These are phyloP conservation scores for Elysia crispata DNA, from an alignment of 2,888 invertebrate species.

Conservation along the genomic window DNA sequence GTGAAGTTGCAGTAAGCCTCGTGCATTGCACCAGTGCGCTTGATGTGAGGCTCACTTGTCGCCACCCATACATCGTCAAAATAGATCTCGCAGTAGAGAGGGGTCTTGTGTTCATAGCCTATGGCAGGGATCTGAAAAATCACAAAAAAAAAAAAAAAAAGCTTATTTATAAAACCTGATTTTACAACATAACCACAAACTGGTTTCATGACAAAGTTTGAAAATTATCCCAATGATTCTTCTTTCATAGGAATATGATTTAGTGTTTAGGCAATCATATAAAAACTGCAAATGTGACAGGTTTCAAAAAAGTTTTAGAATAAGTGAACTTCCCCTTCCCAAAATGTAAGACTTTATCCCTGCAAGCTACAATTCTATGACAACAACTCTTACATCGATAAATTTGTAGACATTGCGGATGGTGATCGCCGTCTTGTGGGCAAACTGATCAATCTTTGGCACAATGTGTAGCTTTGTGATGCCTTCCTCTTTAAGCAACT, in stretches of 20 bases:
- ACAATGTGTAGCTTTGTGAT: conserved; percentile 49
- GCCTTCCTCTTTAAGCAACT: conserved; percentile 49
- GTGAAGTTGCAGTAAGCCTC: conserved; percentile 32
- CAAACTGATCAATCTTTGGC: conserved; percentile 47
- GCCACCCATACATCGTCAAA: conserved; percentile 44
- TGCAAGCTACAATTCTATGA: background rate
- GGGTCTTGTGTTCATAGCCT: conserved; percentile 21
- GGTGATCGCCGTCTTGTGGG: conserved; percentile 38
- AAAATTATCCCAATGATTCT: too few relatives aligned
- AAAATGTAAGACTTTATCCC: too few relatives aligned
- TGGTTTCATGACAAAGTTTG: too few relatives aligned
- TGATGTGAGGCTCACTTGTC: background rate
- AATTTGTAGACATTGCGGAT: conserved; percentile 44
- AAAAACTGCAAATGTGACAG: too few relatives aligned
- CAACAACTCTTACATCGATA: conserved; percentile 33
- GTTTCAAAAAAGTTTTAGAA: too few relatives aligned
- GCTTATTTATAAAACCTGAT: too few relatives aligned
- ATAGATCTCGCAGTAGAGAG: conserved; percentile 40
- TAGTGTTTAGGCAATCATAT: too few relatives aligned
- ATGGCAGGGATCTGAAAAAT: conserved; percentile 31
- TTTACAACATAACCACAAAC: too few relatives aligned
- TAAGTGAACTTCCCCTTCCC: too few relatives aligned
- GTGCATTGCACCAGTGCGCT: conserved; percentile 31
- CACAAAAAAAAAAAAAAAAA: too few relatives aligned
- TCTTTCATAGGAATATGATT: too few relatives aligned